Percentiles rank a stretch among this genome's conserved stretches.
Evolutionary conservation across 2,113 vertebrate genomes (phyloP).

Genomic region (Sceloporus undulatus): DNA sequence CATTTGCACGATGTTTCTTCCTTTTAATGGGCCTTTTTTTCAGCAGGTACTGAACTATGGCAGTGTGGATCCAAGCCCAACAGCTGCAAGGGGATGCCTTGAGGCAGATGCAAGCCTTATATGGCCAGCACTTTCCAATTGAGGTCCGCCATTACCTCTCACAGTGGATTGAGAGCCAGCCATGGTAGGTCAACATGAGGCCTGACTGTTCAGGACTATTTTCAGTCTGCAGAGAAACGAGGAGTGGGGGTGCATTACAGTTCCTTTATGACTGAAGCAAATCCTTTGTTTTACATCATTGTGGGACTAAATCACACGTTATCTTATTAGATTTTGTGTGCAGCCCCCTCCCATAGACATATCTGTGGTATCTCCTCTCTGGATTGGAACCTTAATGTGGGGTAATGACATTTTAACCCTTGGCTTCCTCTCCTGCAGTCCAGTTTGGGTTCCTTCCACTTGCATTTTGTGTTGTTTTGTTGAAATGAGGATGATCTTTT

Average conservation of each 20-base stretch:
- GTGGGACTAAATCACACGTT: too few relatives aligned
- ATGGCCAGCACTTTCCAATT: slow-evolving; percentile 97
- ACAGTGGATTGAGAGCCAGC: slow-evolving; percentile 95
- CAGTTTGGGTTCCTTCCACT: not conserved
- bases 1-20: not conserved
- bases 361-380: not conserved
- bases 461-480: not conserved
- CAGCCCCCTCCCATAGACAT: not conserved
- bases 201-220: rapidly evolving
- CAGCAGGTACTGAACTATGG: slow-evolving; percentile 89
- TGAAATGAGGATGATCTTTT: not conserved
- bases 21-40: rapidly evolving
- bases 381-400: not conserved
- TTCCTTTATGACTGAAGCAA: not conserved
- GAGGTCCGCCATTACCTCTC: slow-evolving; percentile 98
- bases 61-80: slow-evolving; percentile 98
- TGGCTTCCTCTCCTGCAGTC: not conserved
- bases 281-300: not conserved
- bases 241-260: not conserved
- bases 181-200: slow-evolving; percentile 82
- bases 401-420: not conserved
- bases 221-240: not conserved
- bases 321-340: not conserved
- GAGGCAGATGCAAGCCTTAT: slow-evolving; percentile 97
- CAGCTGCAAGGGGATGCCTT: slow-evolving; percentile 97